Base-by-base conservation (phyloP, 2,797 vertebrate species). In the Semotilus atromaculatus region DNA sequence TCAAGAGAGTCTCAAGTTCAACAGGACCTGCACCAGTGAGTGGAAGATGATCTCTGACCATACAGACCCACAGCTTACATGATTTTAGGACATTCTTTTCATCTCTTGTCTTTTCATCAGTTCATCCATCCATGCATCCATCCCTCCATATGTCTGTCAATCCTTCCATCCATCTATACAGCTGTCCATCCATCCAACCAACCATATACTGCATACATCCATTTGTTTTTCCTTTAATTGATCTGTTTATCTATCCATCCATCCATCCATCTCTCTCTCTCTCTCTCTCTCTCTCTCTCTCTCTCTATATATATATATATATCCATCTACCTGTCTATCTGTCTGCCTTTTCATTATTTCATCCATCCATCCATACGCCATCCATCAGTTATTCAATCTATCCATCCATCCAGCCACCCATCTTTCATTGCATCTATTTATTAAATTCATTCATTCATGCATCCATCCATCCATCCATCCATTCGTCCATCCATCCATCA, bases 21-120 rank as follows among this genome's bases (percentile, higher is more conserved):
- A 99, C 93, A 97, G 96, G 90, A 97, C 97, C 83, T 99, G 98
- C 93, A 97, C 93, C 89, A 96, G 98, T 99, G 92, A 97, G 98
- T 93, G 74, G 43, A 29, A 53, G 18, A 43, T 31, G 8, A 21
- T 36, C 51, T 48, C 19, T 48, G 23, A 34, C 36, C 26, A 13
- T 7, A 26, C 9, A 40, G 34, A 40, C 9, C 8, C 29, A 53
- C 31, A 74, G 29, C 9, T 53, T 34, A 53, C 48, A 34, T 1
- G 0, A 23, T 11, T 53, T 74, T 31, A 45, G 6, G 38, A 26
- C 23, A 18, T 40, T n/a, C n/a, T n/a, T n/a, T 48, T 79, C 66
- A 45, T 48, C 38, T 79, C 18, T 58, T 79, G 76, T 31, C 26
- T 38, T 74, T n/a, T 23, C 16, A 66, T 64, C 19, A 45, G 13